These are phyloP conservation scores for Amphipoea lucens DNA, from an alignment of 2,888 invertebrate species.

Conservation along the genomic window DNA sequence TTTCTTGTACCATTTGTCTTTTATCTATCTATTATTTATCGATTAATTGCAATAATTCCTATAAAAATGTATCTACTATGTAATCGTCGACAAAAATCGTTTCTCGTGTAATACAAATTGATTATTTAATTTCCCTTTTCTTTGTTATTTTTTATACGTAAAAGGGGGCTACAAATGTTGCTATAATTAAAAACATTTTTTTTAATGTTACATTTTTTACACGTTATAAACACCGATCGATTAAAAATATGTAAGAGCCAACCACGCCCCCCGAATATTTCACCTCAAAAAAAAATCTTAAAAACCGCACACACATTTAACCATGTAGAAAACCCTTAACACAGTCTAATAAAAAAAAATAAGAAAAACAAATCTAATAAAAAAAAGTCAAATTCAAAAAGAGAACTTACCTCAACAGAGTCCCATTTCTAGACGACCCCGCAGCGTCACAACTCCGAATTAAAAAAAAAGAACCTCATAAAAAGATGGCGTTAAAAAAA, in stretches of 20 bases:
- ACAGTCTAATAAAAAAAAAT: not conserved
- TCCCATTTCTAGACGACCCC: conserved; percentile 80
- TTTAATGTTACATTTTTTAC: not conserved
- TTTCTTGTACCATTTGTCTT: not conserved
- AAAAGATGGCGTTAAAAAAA: conserved; percentile 50
- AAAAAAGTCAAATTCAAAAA: conserved; percentile 20
- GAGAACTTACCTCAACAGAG: conserved; percentile 77
- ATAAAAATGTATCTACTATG: not conserved
- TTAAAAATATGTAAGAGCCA: not conserved
- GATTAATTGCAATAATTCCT: not conserved
- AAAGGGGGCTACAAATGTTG: not conserved
- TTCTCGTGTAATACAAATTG: not conserved
- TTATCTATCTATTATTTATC: too few species aligned
- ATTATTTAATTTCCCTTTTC: not conserved
- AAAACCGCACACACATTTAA: not conserved
- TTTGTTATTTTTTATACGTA: not conserved
- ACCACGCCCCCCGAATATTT: conserved; percentile 39
- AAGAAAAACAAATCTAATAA: not conserved
- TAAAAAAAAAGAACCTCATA: conserved; percentile 53
- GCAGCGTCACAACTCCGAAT: conserved; percentile 65
- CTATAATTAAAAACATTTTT: not conserved
- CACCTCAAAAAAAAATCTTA: not conserved
- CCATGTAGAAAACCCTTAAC: not conserved
- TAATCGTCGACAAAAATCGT: not conserved
- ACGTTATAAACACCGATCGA: conserved; percentile 10